These are phyloP conservation scores for Dichetophora obliterata DNA, from an alignment of 2,888 invertebrate genomes.

Conservation along the genomic window DNA sequence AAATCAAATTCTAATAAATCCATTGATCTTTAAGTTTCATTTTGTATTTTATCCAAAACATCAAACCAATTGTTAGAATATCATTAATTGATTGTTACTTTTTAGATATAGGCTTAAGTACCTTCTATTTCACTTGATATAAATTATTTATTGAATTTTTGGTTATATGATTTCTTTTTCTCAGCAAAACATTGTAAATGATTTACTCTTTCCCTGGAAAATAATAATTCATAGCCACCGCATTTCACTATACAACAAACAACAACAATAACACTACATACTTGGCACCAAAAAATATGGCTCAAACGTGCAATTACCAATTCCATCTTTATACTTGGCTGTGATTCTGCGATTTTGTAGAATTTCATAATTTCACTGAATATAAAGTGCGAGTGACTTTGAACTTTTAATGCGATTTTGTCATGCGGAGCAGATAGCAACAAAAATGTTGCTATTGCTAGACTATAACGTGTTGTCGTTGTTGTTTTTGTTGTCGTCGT, in stretches of 20 bases:
- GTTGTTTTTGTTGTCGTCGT: not conserved
- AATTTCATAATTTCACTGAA: constrained; percentile 22
- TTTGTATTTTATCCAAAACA: too few relatives aligned
- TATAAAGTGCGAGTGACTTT: constrained; percentile 51
- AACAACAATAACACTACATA: not conserved
- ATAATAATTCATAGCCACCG: constrained; percentile 24
- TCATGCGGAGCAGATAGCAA: constrained; percentile 32
- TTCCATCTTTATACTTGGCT: constrained; percentile 26
- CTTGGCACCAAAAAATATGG: constrained; percentile 16
- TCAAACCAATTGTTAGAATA: too few relatives aligned
- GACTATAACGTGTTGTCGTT: not conserved
- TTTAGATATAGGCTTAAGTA: too few relatives aligned
- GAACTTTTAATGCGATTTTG: constrained; percentile 48
- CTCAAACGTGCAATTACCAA: constrained; percentile 23
- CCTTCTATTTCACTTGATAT: too few relatives aligned
- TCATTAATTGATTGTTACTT: too few relatives aligned
- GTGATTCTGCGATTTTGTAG: not conserved
- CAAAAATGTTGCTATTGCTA: constrained; percentile 9
- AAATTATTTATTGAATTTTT: too few relatives aligned
- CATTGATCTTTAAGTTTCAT: too few relatives aligned
- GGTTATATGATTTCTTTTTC: too few relatives aligned
- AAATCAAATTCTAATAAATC: too few relatives aligned
- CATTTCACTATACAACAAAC: not conserved
- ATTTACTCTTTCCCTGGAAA: not conserved
- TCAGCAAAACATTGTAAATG: too few relatives aligned